phyloP scores from a whole-genome alignment of 2,797 vertebrate species.

The Danio jaintianensis region DNA sequence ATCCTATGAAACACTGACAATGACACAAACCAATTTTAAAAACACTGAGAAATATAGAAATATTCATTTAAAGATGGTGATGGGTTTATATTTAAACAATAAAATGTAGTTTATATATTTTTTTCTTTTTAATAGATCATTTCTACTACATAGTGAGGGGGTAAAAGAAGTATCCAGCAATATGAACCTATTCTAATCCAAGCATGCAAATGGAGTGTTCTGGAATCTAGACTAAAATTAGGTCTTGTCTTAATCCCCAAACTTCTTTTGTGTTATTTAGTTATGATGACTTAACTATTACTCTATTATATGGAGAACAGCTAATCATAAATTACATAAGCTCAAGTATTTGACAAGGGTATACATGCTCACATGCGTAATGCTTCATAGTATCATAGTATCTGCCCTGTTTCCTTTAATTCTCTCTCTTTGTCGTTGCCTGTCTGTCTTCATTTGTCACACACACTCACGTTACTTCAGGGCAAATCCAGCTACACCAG shows the following conservation, averaged over 20 bases:
- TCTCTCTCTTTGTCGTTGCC: slow-evolving; percentile 3
- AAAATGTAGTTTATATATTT: no score
- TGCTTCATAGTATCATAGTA: slow-evolving; percentile 5
- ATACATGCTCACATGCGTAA: slow-evolving; percentile 21
- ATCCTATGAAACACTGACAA: no score
- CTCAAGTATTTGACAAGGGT: slow-evolving; percentile 7
- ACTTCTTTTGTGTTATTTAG: background rate
- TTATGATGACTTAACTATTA: slow-evolving; percentile 16
- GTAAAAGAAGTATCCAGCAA: background rate
- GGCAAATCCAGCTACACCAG: slow-evolving; percentile 10
- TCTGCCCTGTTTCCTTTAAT: slow-evolving; percentile 11
- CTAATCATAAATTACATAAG: background rate
- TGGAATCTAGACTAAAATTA: background rate
- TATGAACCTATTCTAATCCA: background rate
- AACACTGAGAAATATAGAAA: no score
- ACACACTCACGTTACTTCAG: slow-evolving; percentile 24
- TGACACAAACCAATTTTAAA: no score
- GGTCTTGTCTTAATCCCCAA: background rate
- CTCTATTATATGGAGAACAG: background rate
- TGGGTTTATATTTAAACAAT: no score
- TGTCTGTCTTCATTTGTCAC: slow-evolving; percentile 34
- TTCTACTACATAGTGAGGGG: background rate
- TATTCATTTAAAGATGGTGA: no score
- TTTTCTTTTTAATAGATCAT: background rate
- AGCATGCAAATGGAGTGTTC: background rate